These are phyloP conservation scores for Drosophila triauraria DNA, from an alignment of 1,140 invertebrate genomes.

Conservation along the genomic window DNA sequence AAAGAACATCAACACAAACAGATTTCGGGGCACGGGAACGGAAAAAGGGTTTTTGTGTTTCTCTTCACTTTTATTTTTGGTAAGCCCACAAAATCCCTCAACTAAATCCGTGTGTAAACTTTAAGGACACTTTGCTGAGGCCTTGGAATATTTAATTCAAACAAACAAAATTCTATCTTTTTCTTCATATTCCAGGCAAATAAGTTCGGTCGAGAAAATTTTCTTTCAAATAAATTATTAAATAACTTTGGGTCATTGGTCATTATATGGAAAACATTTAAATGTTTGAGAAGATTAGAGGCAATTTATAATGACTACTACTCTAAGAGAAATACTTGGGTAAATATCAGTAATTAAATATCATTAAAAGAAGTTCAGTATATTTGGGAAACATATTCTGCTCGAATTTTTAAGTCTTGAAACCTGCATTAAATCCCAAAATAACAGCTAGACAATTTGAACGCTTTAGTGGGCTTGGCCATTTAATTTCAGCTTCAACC, in stretches of 20 bases:
- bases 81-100: constrained; percentile 58
- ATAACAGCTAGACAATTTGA: constrained; percentile 27
- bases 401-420: not conserved
- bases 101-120: constrained; percentile 75
- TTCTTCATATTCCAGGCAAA: not conserved
- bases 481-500: constrained; percentile 32
- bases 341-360: not conserved
- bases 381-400: not conserved
- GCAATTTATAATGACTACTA: not conserved
- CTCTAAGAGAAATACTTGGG: not conserved
- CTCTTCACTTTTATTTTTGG: constrained; percentile 10
- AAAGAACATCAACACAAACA: constrained; percentile 48
- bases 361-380: not conserved
- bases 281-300: not conserved
- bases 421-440: not conserved
- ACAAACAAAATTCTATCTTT: constrained; percentile 31
- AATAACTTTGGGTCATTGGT: not conserved
- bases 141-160: constrained; percentile 70
- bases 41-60: constrained; percentile 56
- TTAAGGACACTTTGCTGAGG: constrained; percentile 69
- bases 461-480: constrained; percentile 3
- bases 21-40: constrained; percentile 5
- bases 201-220: constrained; percentile 5
- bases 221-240: constrained; percentile 32
- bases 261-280: not conserved